Evolutionary conservation across 2,888 invertebrate species (phyloP).

Genomic region (Rhorus exstirpatorius): DNA sequence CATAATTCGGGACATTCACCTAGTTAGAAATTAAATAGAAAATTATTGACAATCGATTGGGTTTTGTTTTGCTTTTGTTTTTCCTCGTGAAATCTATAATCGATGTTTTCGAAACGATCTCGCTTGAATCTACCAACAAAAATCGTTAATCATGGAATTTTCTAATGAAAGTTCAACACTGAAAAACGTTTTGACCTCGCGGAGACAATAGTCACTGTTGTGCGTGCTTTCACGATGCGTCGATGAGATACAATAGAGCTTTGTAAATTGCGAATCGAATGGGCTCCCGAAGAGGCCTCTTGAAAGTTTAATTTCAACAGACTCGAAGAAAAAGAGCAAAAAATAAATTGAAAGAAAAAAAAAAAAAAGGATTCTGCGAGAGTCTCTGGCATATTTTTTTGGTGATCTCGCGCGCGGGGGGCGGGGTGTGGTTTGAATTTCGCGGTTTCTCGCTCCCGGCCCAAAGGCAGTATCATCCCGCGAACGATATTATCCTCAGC

Average conservation of each 20-base stretch:
- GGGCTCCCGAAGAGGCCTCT: conserved; percentile 26
- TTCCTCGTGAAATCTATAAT: too few relatives aligned
- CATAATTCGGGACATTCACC: too few relatives aligned
- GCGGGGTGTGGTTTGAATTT: conserved; percentile 38
- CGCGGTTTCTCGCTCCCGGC: conserved; percentile 58
- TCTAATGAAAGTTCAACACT: too few relatives aligned
- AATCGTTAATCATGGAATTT: too few relatives aligned
- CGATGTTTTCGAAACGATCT: too few relatives aligned
- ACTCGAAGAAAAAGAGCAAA: conserved; percentile 23
- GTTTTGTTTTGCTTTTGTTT: too few relatives aligned
- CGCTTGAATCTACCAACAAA: too few relatives aligned
- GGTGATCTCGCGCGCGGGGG: neutral
- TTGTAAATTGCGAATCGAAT: conserved; percentile 35
- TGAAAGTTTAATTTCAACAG: neutral
- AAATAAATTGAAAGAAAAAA: conserved; percentile 3
- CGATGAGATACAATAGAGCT: conserved; percentile 14
- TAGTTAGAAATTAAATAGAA: too few relatives aligned
- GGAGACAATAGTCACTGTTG: conserved; percentile 11
- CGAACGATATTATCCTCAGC: conserved; percentile 68
- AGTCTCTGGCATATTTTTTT: too few relatives aligned
- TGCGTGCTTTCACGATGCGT: neutral
- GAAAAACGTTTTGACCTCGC: conserved; percentile 3
- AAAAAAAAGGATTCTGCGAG: too few relatives aligned
- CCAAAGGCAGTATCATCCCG: conserved; percentile 34
- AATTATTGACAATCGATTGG: neutral